Evolutionary conservation across 2,797 vertebrate genomes (phyloP).

Genomic region (Stomatorhinus walkeri): DNA sequence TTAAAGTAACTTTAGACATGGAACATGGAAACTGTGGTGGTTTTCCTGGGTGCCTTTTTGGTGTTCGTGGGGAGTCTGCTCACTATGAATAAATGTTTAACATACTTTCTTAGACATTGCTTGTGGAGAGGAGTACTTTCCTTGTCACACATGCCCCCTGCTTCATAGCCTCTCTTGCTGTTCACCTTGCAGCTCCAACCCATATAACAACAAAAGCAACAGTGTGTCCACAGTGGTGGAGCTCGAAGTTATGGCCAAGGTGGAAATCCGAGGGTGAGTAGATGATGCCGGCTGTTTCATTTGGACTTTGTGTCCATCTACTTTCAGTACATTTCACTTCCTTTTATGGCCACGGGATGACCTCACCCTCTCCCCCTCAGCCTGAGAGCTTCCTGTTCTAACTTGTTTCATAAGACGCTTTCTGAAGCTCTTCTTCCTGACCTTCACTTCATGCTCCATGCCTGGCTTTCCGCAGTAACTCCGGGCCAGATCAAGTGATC

Average conservation of each 20-base stretch:
- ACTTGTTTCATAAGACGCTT: not conserved
- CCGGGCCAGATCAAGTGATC: slow-evolving; percentile 70
- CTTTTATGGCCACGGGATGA: not conserved
- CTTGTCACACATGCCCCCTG: not conserved
- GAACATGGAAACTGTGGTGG: not conserved
- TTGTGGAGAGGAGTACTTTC: not conserved
- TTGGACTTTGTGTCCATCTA: not conserved
- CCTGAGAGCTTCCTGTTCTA: not conserved
- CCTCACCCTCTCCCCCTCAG: not conserved
- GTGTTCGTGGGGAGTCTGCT: not conserved
- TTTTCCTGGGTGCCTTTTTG: not conserved
- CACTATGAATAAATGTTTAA: not conserved
- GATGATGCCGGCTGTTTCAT: not conserved
- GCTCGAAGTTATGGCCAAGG: slow-evolving; percentile 64
- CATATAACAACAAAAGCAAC: slow-evolving; percentile 58
- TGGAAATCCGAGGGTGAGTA: slow-evolving; percentile 72
- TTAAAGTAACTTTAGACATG: not conserved
- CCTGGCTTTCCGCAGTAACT: slow-evolving; percentile 51
- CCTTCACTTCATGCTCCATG: not conserved
- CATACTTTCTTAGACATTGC: not conserved
- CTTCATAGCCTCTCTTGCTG: not conserved
- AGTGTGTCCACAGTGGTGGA: slow-evolving; percentile 55
- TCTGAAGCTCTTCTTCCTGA: not conserved
- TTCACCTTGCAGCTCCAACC: slow-evolving; percentile 60
- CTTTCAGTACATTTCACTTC: not conserved